Evolutionary conservation across 2,888 invertebrate genomes (phyloP).

Genomic region (Synergus umbraculus): DNA sequence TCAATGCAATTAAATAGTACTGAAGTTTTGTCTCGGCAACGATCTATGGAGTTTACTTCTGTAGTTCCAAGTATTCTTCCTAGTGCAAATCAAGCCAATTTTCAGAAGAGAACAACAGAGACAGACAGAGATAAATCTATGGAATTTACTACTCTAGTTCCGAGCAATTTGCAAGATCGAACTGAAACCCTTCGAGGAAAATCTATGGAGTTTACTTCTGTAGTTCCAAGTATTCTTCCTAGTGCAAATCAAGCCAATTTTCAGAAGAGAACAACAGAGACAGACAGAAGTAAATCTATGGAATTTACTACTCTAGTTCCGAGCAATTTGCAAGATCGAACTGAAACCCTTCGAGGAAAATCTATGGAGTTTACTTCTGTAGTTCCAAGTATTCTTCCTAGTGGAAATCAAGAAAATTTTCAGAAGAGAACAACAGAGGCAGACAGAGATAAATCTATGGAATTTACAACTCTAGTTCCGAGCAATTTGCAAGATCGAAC

Average conservation of each 20-base stretch:
- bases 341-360: too few relatives aligned
- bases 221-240: neutral
- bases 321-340: neutral
- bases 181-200: too few relatives aligned
- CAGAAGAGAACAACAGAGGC: too few relatives aligned
- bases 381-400: too few relatives aligned
- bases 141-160: neutral
- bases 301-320: neutral
- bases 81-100: neutral
- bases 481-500: too few relatives aligned
- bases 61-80: neutral
- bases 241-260: too few relatives aligned
- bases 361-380: too few relatives aligned
- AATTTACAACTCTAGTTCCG: neutral
- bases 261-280: too few relatives aligned
- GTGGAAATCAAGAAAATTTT: too few relatives aligned
- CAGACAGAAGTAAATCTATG: neutral
- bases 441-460: too few relatives aligned
- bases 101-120: neutral
- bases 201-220: neutral
- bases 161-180: neutral
- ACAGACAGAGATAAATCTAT: neutral
- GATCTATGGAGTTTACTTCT: neutral
- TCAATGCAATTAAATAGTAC: neutral
- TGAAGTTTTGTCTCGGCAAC: neutral